Evolutionary conservation across 1,140 invertebrate species (phyloP).

Genomic region (Bombus superbus): DNA sequence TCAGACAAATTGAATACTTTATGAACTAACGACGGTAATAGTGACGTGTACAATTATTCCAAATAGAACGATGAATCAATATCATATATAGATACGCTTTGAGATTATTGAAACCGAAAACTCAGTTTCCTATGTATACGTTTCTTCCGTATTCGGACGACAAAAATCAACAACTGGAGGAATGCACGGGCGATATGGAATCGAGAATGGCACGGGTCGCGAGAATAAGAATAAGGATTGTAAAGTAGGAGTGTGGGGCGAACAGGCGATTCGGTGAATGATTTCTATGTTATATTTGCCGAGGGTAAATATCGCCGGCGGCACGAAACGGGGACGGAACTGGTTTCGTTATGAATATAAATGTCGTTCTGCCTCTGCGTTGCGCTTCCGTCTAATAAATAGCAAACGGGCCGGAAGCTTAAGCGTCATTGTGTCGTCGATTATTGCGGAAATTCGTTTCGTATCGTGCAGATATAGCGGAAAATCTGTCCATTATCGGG

Average conservation of each 20-base stretch:
- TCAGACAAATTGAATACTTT: not conserved
- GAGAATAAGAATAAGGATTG: constrained; percentile 42
- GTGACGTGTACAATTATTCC: too few species aligned
- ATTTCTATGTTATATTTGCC: constrained; percentile 67
- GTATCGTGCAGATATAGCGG: constrained; percentile 21
- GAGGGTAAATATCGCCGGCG: constrained; percentile 66
- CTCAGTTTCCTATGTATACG: not conserved
- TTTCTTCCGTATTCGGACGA: not conserved
- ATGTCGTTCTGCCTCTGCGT: constrained; percentile 49
- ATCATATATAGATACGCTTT: too few species aligned
- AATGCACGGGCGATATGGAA: not conserved
- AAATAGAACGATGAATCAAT: too few species aligned
- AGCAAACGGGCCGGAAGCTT: constrained; percentile 2
- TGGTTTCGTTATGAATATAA: constrained; percentile 70
- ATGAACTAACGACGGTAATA: not conserved
- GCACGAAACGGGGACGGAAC: constrained; percentile 28
- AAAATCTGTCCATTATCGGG: constrained; percentile 21
- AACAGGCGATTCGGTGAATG: constrained; percentile 50
- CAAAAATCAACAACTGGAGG: constrained; percentile 38
- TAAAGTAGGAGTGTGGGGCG: not conserved
- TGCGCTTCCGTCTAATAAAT: constrained; percentile 35
- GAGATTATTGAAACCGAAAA: too few species aligned
- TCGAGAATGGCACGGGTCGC: not conserved
- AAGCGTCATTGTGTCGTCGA: constrained; percentile 16
- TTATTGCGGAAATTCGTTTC: constrained; percentile 19